Conservation (phyloP, 2,888 invertebrate genomes). For the Argyresthia goedartella region DNA sequence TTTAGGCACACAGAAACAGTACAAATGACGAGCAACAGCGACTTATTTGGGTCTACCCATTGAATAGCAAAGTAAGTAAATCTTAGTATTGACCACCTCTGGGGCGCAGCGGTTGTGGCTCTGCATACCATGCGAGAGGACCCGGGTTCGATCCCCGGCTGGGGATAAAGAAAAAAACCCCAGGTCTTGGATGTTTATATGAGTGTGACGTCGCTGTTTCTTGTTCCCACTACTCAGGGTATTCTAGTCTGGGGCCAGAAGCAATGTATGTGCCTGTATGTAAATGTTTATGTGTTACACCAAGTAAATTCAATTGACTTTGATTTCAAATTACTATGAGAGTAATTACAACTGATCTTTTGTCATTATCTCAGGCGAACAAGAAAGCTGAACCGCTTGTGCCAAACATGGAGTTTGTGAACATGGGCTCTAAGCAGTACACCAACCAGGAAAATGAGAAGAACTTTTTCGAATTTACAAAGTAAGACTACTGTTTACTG, state of each 20-base stretch:
- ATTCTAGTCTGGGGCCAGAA: too few relatives aligned
- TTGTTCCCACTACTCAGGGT: too few relatives aligned
- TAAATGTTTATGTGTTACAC: too few relatives aligned
- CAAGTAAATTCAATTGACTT: not conserved
- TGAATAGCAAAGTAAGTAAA: slow-evolving; percentile 20
- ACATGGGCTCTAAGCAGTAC: slow-evolving; percentile 40
- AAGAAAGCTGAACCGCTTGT: slow-evolving; percentile 45
- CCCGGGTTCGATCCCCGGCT: too few relatives aligned
- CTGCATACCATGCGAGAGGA: too few relatives aligned
- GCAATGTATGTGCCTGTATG: too few relatives aligned
- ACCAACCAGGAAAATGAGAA: slow-evolving; percentile 30
- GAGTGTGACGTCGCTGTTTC: too few relatives aligned
- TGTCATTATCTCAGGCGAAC: slow-evolving; percentile 19
- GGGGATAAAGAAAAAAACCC: too few relatives aligned
- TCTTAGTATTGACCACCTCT: too few relatives aligned
- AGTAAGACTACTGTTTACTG: slow-evolving; percentile 34
- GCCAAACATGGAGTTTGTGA: slow-evolving; percentile 47
- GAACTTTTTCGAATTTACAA: slow-evolving; percentile 49
- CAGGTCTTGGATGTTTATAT: too few relatives aligned
- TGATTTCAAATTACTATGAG: not conserved
- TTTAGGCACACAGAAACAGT: slow-evolving; percentile 34
- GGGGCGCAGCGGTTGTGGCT: too few relatives aligned
- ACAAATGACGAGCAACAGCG: slow-evolving; percentile 25
- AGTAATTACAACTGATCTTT: slow-evolving; percentile 10
- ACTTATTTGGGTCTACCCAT: slow-evolving; percentile 42